Percentiles rank a stretch among this genome's conserved stretches.
phyloP scores from a whole-genome alignment of 2,888 invertebrate genomes.

The Dicranocentrus wangi region DNA sequence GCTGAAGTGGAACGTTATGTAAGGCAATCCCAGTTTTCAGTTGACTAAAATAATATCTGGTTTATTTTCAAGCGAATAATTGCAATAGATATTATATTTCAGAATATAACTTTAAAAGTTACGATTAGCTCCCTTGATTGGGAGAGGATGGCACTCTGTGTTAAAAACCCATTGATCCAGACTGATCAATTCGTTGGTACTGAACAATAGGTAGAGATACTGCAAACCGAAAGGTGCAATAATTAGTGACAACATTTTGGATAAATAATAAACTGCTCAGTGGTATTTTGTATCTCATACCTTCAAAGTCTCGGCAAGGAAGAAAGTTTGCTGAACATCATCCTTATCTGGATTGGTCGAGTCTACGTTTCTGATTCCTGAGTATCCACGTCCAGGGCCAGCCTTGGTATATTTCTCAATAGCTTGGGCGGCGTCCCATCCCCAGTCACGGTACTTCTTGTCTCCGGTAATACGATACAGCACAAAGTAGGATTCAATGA shows the following conservation, averaged over 20 bases:
- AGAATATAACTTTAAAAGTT: too few species aligned
- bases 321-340: constrained; percentile 99
- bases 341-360: constrained; percentile 85
- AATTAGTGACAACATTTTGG: neutral
- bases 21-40: too few species aligned
- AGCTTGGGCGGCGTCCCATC: constrained; percentile 67
- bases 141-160: constrained; percentile 98
- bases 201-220: constrained; percentile 97
- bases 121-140: constrained; percentile 87
- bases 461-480: constrained; percentile 97
- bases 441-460: constrained; percentile 80
- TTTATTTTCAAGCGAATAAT: too few species aligned
- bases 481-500: constrained; percentile 96
- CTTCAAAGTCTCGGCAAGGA: constrained; percentile 98
- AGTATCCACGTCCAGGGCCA: constrained; percentile 81
- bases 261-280: neutral
- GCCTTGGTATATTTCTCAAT: constrained; percentile 65
- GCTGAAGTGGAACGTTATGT: too few species aligned
- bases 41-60: too few species aligned
- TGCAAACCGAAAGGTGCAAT: constrained; percentile 77
- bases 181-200: constrained; percentile 87
- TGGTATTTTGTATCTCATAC: constrained; percentile 76
- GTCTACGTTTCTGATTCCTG: constrained; percentile 96
- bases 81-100: too few species aligned
- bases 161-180: constrained; percentile 99